A percentile compares a stretch with the other conserved stretches of the same genome.
Evolutionary conservation across 2,888 invertebrate genomes (phyloP).

Genomic region (Abrostola tripartita): DNA sequence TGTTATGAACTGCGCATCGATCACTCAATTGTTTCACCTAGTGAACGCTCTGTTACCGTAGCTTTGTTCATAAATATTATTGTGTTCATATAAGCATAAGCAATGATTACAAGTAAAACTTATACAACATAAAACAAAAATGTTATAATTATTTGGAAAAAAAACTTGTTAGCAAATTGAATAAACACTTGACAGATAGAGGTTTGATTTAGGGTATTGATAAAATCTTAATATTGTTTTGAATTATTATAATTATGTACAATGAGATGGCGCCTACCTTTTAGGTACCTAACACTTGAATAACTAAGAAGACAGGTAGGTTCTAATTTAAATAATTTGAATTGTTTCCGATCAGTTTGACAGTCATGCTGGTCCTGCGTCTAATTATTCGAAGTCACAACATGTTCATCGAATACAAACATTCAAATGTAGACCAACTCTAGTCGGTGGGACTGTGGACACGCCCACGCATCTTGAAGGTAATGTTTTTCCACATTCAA

Average conservation of each 20-base stretch:
- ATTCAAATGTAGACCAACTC: slow-evolving; percentile 67
- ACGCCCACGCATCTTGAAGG: slow-evolving; percentile 64
- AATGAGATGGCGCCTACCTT: slow-evolving; percentile 2
- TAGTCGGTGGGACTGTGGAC: slow-evolving; percentile 43
- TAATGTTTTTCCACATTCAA: slow-evolving; percentile 72
- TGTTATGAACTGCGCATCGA: not conserved
- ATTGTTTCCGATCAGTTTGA: slow-evolving; percentile 54
- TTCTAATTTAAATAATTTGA: slow-evolving; percentile 56
- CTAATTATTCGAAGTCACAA: slow-evolving; percentile 63
- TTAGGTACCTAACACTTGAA: too few relatives aligned
- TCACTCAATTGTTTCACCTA: not conserved
- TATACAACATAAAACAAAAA: too few relatives aligned
- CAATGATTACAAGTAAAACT: too few relatives aligned
- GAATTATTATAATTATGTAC: not conserved
- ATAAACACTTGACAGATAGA: too few relatives aligned
- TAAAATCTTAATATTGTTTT: too few relatives aligned
- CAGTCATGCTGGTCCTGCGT: slow-evolving; percentile 50
- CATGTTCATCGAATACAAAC: slow-evolving; percentile 66
- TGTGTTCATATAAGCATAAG: too few relatives aligned
- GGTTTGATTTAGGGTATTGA: too few relatives aligned
- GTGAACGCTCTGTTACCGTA: not conserved
- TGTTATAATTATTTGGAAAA: too few relatives aligned
- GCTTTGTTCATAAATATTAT: not conserved
- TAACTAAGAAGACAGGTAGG: slow-evolving; percentile 24
- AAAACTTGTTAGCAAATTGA: too few relatives aligned